These are phyloP conservation scores for Tryphoninae sp. DNA, from an alignment of 2,888 invertebrate genomes.

Conservation along the genomic window DNA sequence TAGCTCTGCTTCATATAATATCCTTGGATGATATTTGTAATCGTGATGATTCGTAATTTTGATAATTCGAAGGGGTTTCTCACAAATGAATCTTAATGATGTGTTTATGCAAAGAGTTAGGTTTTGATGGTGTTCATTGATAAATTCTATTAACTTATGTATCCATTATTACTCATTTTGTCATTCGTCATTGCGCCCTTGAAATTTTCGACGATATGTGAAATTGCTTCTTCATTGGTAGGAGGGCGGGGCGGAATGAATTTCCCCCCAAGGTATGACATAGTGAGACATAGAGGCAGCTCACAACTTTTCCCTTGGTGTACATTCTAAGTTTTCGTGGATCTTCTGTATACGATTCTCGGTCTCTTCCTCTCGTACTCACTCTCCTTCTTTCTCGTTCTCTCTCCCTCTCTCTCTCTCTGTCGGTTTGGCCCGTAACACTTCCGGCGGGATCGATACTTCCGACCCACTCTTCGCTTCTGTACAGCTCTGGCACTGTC, in stretches of 20 bases:
- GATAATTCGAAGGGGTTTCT: background rate
- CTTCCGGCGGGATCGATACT: constrained; percentile 59
- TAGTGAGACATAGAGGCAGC: background rate
- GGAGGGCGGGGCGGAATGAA: background rate
- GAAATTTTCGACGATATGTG: background rate
- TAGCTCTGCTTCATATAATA: too few species aligned
- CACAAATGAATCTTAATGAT: background rate
- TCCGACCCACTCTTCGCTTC: constrained; percentile 36
- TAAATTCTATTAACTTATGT: background rate
- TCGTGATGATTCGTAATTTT: background rate
- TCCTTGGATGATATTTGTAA: too few species aligned
- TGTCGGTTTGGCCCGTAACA: constrained; percentile 27
- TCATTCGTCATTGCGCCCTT: background rate
- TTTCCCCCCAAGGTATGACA: background rate
- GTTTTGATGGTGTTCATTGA: too few species aligned
- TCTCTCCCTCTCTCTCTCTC: constrained; percentile 20
- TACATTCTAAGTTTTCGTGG: constrained; percentile 43
- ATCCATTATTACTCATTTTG: background rate
- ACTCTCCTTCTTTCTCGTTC: constrained; percentile 10
- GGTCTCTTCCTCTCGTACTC: constrained; percentile 5
- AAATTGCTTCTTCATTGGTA: background rate
- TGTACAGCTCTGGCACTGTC: background rate
- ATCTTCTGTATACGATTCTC: constrained; percentile 8
- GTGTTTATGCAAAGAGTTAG: background rate
- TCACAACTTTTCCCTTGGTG: constrained; percentile 1